These are phyloP conservation scores for Gallinago undulata DNA, from an alignment of 2,113 vertebrate species.

Conservation along the genomic window DNA sequence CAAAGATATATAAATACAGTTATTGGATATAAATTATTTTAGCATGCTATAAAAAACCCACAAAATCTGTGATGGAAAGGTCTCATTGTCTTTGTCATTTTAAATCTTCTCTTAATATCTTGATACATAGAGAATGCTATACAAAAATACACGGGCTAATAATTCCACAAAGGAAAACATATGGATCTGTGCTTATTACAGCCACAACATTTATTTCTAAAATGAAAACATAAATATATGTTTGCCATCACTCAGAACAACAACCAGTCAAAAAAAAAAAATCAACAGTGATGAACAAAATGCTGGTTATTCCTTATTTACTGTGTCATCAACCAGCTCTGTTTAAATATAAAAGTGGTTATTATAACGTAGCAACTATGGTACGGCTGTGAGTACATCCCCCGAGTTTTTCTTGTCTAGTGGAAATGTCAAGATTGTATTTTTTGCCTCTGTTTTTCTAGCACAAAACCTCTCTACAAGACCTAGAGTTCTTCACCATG, in stretches of 20 bases:
- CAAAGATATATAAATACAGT: neutral
- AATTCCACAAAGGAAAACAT: neutral
- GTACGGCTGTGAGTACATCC: neutral
- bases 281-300: neutral
- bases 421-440: neutral
- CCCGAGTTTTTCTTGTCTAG: neutral
- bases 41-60: neutral
- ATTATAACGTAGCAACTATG: neutral
- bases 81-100: neutral
- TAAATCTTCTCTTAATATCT: neutral
- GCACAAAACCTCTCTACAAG: neutral
- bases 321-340: neutral
- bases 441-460: neutral
- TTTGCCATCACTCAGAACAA: neutral
- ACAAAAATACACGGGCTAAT: neutral
- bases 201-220: neutral
- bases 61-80: neutral
- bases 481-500: neutral
- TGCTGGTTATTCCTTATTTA: neutral
- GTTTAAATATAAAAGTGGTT: neutral
- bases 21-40: conserved; percentile 28
- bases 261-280: neutral
- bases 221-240: neutral
- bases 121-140: neutral
- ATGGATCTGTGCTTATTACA: neutral